phyloP scores from a whole-genome alignment of 2,797 vertebrate species.

The Vespertilio murinus region DNA sequence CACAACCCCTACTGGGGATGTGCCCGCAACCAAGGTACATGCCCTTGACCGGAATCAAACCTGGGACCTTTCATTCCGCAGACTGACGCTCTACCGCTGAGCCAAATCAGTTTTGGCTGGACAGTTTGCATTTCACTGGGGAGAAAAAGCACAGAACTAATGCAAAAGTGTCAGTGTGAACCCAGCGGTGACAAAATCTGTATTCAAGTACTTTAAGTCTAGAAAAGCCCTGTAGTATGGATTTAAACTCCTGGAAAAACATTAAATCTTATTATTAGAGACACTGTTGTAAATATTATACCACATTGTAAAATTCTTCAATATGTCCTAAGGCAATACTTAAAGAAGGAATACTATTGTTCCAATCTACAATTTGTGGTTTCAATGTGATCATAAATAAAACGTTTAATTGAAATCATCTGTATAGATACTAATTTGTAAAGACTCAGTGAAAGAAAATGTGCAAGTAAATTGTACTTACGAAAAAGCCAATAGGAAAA shows the following conservation, averaged over 20 bases:
- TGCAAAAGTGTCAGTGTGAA: background rate
- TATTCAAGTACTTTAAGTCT: background rate
- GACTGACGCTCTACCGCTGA: too few relatives aligned
- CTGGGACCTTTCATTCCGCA: too few relatives aligned
- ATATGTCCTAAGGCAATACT: background rate
- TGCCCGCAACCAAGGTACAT: too few relatives aligned
- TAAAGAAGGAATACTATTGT: background rate
- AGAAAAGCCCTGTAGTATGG: background rate
- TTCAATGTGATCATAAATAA: background rate
- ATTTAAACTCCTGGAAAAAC: constrained; percentile 4
- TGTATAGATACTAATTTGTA: background rate
- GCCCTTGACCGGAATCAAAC: too few relatives aligned
- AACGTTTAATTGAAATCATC: background rate
- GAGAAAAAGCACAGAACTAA: background rate
- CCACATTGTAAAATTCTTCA: background rate
- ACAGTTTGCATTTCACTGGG: background rate
- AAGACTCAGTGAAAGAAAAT: constrained; percentile 16
- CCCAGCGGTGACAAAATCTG: background rate
- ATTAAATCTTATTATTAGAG: background rate
- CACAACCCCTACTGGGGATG: too few relatives aligned
- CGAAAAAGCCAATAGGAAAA: background rate
- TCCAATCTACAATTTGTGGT: background rate
- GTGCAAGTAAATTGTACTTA: background rate
- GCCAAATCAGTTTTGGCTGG: too few relatives aligned
- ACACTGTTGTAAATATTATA: background rate